Evolutionary conservation across 2,888 invertebrate genomes (phyloP).

Genomic region (Andrena dorsata): DNA sequence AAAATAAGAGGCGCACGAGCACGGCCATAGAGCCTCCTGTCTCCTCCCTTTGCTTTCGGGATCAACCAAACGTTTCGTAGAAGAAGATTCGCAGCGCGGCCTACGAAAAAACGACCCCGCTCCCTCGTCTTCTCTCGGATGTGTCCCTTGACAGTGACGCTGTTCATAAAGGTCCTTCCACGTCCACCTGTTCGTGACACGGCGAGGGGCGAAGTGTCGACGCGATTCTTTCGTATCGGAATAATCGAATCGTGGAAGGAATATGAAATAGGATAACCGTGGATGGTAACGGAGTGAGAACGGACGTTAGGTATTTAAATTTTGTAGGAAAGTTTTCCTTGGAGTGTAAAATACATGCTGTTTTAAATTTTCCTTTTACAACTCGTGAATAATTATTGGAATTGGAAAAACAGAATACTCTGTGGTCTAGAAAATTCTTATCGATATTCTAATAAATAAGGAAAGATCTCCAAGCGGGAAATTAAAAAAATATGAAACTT

Average conservation of each 20-base stretch:
- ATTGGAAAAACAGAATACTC: too few species aligned
- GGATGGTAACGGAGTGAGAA: background rate
- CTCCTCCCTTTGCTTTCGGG: conserved; percentile 44
- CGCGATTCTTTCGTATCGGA: background rate
- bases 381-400: too few species aligned
- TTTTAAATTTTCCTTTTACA: background rate
- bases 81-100: conserved; percentile 50
- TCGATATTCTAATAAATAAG: too few species aligned
- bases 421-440: too few species aligned
- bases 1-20: conserved; percentile 65
- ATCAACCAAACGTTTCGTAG: conserved; percentile 61
- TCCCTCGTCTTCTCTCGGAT: conserved; percentile 37
- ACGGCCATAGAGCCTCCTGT: conserved; percentile 37
- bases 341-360: background rate
- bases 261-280: background rate
- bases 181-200: background rate
- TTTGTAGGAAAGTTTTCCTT: too few species aligned
- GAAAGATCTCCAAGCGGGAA: too few species aligned
- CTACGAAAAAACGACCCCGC: conserved; percentile 21
- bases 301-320: too few species aligned
- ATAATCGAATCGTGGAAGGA: background rate
- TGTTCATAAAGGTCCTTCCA: conserved; percentile 9
- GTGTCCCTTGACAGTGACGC: conserved; percentile 41
- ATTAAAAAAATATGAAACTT: too few species aligned
- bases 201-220: background rate